These are phyloP conservation scores for Scrobipalpa costella DNA, from an alignment of 2,888 invertebrate genomes.

Conservation along the genomic window DNA sequence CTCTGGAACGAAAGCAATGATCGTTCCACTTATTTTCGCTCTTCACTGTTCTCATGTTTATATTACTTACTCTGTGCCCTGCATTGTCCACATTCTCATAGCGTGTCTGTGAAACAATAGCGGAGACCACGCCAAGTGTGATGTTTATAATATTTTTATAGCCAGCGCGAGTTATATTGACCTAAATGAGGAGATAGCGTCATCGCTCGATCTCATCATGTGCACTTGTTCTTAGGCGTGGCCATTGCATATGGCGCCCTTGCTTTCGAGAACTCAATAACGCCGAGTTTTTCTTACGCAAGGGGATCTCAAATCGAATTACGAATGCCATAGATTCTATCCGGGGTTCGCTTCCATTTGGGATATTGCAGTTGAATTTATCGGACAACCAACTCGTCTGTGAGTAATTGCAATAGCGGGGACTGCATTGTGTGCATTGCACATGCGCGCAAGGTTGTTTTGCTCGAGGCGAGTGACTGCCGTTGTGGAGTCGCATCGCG, in stretches of 20 bases:
- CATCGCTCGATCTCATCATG: slow-evolving; percentile 58
- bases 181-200: slow-evolving; percentile 72
- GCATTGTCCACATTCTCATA: slow-evolving; percentile 24
- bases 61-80: not conserved
- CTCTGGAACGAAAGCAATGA: slow-evolving; percentile 40
- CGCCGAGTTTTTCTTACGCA: slow-evolving; percentile 25
- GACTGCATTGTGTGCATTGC: slow-evolving; percentile 25
- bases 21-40: slow-evolving; percentile 22
- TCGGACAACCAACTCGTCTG: not conserved
- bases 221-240: slow-evolving; percentile 58
- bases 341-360: slow-evolving; percentile 5
- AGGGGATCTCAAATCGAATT: slow-evolving; percentile 30
- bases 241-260: slow-evolving; percentile 47
- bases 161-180: slow-evolving; percentile 64
- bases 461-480: slow-evolving; percentile 14
- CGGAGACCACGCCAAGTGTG: slow-evolving; percentile 18
- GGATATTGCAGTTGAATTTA: slow-evolving; percentile 13
- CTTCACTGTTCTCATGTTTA: slow-evolving; percentile 1
- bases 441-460: slow-evolving; percentile 29
- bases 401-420: slow-evolving; percentile 5
- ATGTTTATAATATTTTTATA: slow-evolving; percentile 59
- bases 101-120: slow-evolving; percentile 23
- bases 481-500: slow-evolving; percentile 38
- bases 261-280: slow-evolving; percentile 30
- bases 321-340: slow-evolving; percentile 24